Conservation (phyloP, 2,113 vertebrate species). For the Prionailurus viverrinus region DNA sequence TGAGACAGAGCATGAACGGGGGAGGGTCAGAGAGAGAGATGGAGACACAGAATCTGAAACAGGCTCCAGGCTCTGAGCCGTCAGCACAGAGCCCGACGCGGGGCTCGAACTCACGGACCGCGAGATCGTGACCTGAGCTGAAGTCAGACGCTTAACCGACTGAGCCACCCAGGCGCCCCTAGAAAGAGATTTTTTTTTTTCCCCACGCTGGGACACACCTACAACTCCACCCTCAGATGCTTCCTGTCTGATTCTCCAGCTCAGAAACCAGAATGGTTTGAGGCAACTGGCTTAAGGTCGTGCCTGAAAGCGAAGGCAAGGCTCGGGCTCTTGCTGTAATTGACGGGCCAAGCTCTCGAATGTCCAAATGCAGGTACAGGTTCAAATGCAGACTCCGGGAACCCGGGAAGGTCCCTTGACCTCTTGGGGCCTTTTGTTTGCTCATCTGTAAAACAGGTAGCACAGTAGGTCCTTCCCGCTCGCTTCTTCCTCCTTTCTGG, state of each 20-base stretch:
- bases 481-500: neutral
- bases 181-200: neutral
- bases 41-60: too few relatives aligned
- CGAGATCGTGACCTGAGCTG: too few relatives aligned
- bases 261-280: neutral
- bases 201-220: neutral
- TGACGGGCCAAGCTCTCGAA: neutral
- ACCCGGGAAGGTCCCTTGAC: too few relatives aligned
- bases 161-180: too few relatives aligned
- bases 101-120: too few relatives aligned
- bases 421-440: neutral
- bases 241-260: neutral
- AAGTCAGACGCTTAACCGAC: too few relatives aligned
- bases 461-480: neutral
- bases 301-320: neutral
- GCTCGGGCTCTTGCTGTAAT: rapidly evolving
- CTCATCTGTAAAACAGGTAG: neutral
- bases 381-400: neutral
- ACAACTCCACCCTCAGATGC: neutral
- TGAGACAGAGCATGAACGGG: too few relatives aligned
- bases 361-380: neutral
- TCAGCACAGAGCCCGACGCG: too few relatives aligned
- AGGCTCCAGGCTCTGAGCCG: too few relatives aligned
- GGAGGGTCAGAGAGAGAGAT: too few relatives aligned
- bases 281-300: neutral